Percentiles rank a stretch among this genome's conserved stretches.
Evolutionary conservation across 2,888 invertebrate genomes (phyloP).

Genomic region (Icerya purchasi): DNA sequence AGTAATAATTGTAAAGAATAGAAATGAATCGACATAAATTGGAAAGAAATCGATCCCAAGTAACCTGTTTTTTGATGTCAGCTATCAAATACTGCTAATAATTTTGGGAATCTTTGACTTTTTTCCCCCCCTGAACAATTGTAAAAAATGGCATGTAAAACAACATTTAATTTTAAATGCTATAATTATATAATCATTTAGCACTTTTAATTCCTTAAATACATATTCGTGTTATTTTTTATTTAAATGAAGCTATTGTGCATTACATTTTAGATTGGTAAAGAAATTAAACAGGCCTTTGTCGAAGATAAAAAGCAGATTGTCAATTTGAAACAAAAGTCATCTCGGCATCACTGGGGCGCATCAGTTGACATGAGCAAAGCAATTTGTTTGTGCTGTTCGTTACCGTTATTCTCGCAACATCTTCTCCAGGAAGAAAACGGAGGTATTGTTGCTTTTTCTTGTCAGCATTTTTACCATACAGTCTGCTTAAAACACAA

Average conservation of each 20-base stretch:
- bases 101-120: too few species aligned
- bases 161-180: too few species aligned
- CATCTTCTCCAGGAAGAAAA: conserved; percentile 31
- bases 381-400: conserved; percentile 26
- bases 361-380: conserved; percentile 23
- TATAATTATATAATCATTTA: too few species aligned
- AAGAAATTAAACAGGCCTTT: conserved; percentile 1
- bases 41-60: too few species aligned
- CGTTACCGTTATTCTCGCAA: conserved; percentile 35
- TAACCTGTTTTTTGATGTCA: too few species aligned
- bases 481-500: conserved; percentile 15
- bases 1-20: too few species aligned
- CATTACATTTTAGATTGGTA: conserved; percentile 1
- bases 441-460: conserved; percentile 38
- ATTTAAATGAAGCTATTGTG: conserved; percentile 1
- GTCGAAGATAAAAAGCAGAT: neutral
- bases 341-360: conserved; percentile 30
- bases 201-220: too few species aligned
- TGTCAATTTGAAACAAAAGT: neutral
- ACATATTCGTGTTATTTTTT: too few species aligned
- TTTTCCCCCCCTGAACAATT: too few species aligned
- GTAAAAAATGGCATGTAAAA: too few species aligned
- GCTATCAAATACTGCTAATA: too few species aligned
- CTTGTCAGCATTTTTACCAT: conserved; percentile 40
- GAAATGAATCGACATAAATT: too few species aligned